Evolutionary conservation across 2,888 invertebrate genomes (phyloP).

Genomic region (Incurvaria masculella): DNA sequence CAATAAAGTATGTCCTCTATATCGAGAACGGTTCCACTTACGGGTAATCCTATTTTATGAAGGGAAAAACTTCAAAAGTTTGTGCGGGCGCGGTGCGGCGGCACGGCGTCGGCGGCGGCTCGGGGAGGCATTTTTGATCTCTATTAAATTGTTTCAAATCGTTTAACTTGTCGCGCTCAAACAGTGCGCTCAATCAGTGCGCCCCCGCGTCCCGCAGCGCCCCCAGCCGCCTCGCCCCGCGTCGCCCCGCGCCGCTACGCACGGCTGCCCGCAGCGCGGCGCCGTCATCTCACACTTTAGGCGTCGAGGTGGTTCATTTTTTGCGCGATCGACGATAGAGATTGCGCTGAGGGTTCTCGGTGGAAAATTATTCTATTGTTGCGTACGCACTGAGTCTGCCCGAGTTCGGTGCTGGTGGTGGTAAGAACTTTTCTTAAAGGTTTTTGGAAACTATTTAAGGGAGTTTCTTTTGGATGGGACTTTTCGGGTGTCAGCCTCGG

Average conservation of each 20-base stretch:
- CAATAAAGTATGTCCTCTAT: too few relatives aligned
- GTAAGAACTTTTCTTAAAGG: too few relatives aligned
- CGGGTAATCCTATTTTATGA: slow-evolving; percentile 53
- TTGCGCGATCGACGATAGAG: background rate
- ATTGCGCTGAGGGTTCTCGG: too few relatives aligned
- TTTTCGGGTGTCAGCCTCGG: too few relatives aligned
- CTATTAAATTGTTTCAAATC: slow-evolving; percentile 59
- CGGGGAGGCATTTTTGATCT: slow-evolving; percentile 50
- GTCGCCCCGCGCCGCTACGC: background rate
- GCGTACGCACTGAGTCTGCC: too few relatives aligned
- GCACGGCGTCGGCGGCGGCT: slow-evolving; percentile 16
- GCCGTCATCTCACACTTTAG: background rate
- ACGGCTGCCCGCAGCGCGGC: background rate
- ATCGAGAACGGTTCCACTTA: slow-evolving; percentile 31
- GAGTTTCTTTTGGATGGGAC: too few relatives aligned
- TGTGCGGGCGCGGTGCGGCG: slow-evolving; percentile 47
- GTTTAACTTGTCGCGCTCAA: slow-evolving; percentile 52
- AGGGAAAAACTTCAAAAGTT: slow-evolving; percentile 58
- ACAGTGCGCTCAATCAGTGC: slow-evolving; percentile 42
- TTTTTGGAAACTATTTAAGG: too few relatives aligned
- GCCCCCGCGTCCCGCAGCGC: background rate
- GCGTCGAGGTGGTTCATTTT: background rate
- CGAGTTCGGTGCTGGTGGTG: too few relatives aligned
- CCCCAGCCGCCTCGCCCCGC: background rate
- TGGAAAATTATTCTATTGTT: too few relatives aligned